A percentile compares a stretch with the other conserved stretches of the same genome.
Evolutionary conservation across 2,113 vertebrate species (phyloP).

Genomic region (Lontra canadensis): DNA sequence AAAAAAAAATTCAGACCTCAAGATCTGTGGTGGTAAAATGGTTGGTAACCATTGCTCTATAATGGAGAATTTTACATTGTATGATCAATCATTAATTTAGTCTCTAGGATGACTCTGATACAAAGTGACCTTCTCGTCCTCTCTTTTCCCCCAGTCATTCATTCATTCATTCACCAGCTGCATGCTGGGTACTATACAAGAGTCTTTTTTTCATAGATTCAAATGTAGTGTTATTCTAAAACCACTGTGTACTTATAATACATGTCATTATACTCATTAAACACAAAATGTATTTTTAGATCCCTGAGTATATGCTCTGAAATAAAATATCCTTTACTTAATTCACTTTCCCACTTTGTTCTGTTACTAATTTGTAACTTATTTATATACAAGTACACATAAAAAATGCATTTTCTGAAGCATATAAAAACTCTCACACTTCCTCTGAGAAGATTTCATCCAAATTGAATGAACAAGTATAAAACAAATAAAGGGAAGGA

Average conservation of each 20-base stretch:
- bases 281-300: constrained; percentile 9
- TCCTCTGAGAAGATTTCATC: constrained; percentile 7
- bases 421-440: neutral
- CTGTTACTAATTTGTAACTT: constrained; percentile 10
- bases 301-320: neutral
- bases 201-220: neutral
- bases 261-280: neutral
- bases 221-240: neutral
- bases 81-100: neutral
- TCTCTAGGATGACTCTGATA: neutral
- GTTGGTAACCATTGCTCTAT: neutral
- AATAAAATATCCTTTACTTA: neutral
- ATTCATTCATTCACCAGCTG: neutral
- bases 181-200: neutral
- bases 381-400: neutral
- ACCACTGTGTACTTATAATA: neutral
- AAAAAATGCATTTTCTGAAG: constrained; percentile 23
- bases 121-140: neutral
- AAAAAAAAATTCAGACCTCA: neutral
- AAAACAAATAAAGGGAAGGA: neutral
- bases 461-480: neutral
- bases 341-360: neutral
- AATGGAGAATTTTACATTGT: neutral
- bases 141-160: neutral
- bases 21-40: neutral